Evolutionary conservation across 2,888 invertebrate genomes (phyloP).

Genomic region (Tolmerus cingulatus): DNA sequence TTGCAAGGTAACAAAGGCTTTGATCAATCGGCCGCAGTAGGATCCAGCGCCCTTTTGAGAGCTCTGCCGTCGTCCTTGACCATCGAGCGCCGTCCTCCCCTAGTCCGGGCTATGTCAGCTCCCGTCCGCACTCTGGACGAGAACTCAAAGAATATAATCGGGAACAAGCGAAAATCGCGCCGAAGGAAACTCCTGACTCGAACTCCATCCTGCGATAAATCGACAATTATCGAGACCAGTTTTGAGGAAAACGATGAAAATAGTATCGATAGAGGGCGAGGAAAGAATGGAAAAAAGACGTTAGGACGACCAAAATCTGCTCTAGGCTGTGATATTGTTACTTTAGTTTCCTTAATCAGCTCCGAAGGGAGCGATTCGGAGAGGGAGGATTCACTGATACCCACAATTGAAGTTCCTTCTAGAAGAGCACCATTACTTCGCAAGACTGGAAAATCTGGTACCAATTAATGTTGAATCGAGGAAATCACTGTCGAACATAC

Average conservation of each 20-base stretch:
- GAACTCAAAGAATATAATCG: slow-evolving; percentile 53
- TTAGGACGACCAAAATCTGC: slow-evolving; percentile 57
- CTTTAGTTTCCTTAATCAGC: slow-evolving; percentile 74
- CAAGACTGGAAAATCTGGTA: slow-evolving; percentile 63
- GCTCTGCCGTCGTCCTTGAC: slow-evolving; percentile 56
- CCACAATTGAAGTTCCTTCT: slow-evolving; percentile 52
- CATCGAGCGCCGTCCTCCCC: slow-evolving; percentile 58
- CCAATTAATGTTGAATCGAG: slow-evolving; percentile 25
- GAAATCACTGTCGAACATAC: neutral
- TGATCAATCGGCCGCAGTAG: neutral
- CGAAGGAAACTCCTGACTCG: slow-evolving; percentile 55
- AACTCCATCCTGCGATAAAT: slow-evolving; percentile 18
- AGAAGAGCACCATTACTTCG: slow-evolving; percentile 57
- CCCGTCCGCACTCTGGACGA: slow-evolving; percentile 60
- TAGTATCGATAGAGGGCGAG: slow-evolving; percentile 51
- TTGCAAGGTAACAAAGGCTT: slow-evolving; percentile 51
- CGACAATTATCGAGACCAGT: slow-evolving; percentile 16
- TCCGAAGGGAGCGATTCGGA: slow-evolving; percentile 73
- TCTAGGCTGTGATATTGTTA: slow-evolving; percentile 66
- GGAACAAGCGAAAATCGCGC: slow-evolving; percentile 57
- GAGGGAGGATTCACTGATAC: slow-evolving; percentile 59
- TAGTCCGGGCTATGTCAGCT: slow-evolving; percentile 64
- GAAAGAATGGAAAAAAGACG: slow-evolving; percentile 46
- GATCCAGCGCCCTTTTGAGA: slow-evolving; percentile 47
- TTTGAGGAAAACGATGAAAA: slow-evolving; percentile 38